Percentiles rank a stretch among this genome's conserved stretches.
These are phyloP conservation scores for Achroia grisella DNA, from an alignment of 1,140 invertebrate species.

Conservation along the genomic window DNA sequence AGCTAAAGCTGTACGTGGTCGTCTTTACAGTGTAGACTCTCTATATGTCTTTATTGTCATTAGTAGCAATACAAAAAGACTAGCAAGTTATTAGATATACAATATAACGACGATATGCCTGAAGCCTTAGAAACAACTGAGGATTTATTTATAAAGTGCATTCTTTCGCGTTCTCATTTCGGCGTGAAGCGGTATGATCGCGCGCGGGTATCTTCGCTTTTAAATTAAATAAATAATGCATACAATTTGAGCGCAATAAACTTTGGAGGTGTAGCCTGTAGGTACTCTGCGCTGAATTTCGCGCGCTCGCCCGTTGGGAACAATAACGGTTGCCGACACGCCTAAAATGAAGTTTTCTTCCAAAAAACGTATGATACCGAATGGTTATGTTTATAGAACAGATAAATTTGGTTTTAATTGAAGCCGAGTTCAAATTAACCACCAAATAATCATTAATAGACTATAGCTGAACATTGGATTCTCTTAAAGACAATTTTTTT, in stretches of 20 bases:
- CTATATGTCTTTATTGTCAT: too few species aligned
- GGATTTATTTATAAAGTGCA: slow-evolving; percentile 36
- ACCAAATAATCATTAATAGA: too few species aligned
- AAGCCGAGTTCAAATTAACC: too few species aligned
- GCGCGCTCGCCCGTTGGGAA: slow-evolving; percentile 49
- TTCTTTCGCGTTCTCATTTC: slow-evolving; percentile 54
- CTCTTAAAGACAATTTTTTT: too few species aligned
- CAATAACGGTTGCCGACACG: slow-evolving; percentile 32
- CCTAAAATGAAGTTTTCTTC: neutral
- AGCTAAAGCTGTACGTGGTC: too few species aligned
- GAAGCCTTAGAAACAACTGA: slow-evolving; percentile 10
- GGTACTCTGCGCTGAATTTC: slow-evolving; percentile 53
- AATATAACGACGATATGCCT: slow-evolving; percentile 8
- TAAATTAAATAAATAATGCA: slow-evolving; percentile 73
- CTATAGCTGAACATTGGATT: too few species aligned
- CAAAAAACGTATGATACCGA: too few species aligned
- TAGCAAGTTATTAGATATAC: too few species aligned
- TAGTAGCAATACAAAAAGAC: too few species aligned
- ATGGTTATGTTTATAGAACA: too few species aligned
- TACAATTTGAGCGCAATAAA: slow-evolving; percentile 69
- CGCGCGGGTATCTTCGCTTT: slow-evolving; percentile 64
- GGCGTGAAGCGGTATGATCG: slow-evolving; percentile 49
- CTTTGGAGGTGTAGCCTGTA: slow-evolving; percentile 56
- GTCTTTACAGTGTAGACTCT: too few species aligned
- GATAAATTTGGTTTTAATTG: too few species aligned